Conservation (phyloP, 1,140 invertebrate genomes). For the Coelopa frigida region DNA sequence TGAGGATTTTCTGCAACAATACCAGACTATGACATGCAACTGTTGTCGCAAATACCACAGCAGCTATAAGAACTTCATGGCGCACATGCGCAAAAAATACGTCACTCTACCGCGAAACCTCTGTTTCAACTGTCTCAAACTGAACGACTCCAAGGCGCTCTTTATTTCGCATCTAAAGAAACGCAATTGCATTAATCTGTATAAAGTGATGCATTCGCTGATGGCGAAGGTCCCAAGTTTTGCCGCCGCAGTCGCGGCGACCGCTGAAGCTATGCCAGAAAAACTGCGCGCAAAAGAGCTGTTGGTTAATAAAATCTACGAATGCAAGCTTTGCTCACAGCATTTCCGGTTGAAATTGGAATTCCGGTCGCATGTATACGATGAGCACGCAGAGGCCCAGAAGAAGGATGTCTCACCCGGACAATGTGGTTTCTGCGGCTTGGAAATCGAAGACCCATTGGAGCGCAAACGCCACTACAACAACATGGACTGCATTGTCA, state of each 20-base stretch:
- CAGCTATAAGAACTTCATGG: constrained; percentile 44
- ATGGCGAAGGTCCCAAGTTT: constrained; percentile 23
- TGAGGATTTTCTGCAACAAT: constrained; percentile 39
- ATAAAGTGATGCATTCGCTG: constrained; percentile 27
- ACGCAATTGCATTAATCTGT: constrained; percentile 42
- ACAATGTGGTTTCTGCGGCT: constrained; percentile 38
- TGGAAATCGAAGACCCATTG: constrained; percentile 39
- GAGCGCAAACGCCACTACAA: constrained; percentile 42
- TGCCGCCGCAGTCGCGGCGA: constrained; percentile 10
- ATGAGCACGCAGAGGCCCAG: constrained; percentile 40
- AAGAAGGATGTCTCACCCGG: constrained; percentile 35
- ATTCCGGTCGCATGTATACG: constrained; percentile 42
- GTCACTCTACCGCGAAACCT: constrained; percentile 35
- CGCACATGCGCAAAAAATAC: constrained; percentile 44
- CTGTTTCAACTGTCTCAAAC: constrained; percentile 43
- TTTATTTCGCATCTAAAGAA: constrained; percentile 44
- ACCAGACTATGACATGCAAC: constrained; percentile 42
- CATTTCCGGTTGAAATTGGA: constrained; percentile 42
- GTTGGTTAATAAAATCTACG: constrained; percentile 41
- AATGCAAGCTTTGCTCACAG: constrained; percentile 40
- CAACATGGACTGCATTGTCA: constrained; percentile 43
- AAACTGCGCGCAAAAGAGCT: constrained; percentile 40
- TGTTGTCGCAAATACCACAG: constrained; percentile 38
- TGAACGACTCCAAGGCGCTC: constrained; percentile 42
- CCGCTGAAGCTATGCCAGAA: constrained; percentile 22